Percentiles rank a stretch among this genome's conserved stretches.
phyloP scores from a whole-genome alignment of 2,113 vertebrate genomes.

The Edolisoma coerulescens region DNA sequence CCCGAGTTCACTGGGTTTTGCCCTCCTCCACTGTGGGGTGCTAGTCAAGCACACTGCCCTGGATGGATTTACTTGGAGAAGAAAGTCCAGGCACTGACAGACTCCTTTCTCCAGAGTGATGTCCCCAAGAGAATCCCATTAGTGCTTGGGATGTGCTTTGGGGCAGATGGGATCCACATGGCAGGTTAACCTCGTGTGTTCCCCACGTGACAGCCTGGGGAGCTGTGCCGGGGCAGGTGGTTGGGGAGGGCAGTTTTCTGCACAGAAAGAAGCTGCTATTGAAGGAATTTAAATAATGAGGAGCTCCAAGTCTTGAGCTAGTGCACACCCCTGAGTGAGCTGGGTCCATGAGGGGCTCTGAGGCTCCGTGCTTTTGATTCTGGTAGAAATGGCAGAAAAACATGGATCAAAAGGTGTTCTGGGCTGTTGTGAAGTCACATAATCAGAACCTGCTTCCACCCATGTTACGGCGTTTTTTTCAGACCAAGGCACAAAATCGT shows the following conservation, averaged over 20 bases:
- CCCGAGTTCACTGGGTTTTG: background rate
- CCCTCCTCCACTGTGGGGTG: background rate
- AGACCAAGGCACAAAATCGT: background rate
- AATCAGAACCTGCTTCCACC: background rate
- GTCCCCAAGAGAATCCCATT: background rate
- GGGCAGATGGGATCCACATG: rapidly evolving
- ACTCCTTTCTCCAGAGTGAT: background rate
- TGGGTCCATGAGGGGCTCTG: rapidly evolving
- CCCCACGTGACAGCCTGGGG: background rate
- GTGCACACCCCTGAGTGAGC: background rate
- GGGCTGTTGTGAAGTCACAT: background rate
- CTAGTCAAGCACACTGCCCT: background rate
- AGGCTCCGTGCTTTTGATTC: background rate
- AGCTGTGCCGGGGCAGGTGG: background rate
- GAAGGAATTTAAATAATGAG: background rate
- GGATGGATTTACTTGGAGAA: background rate
- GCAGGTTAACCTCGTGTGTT: rapidly evolving
- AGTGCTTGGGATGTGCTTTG: background rate
- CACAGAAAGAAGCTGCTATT: background rate
- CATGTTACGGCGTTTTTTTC: background rate
- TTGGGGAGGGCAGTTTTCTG: background rate
- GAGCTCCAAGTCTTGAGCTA: background rate
- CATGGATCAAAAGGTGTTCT: background rate
- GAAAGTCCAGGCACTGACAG: background rate
- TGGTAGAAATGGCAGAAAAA: background rate